Conservation (phyloP, 2,888 invertebrate genomes). For the Cylloceria caligata region DNA sequence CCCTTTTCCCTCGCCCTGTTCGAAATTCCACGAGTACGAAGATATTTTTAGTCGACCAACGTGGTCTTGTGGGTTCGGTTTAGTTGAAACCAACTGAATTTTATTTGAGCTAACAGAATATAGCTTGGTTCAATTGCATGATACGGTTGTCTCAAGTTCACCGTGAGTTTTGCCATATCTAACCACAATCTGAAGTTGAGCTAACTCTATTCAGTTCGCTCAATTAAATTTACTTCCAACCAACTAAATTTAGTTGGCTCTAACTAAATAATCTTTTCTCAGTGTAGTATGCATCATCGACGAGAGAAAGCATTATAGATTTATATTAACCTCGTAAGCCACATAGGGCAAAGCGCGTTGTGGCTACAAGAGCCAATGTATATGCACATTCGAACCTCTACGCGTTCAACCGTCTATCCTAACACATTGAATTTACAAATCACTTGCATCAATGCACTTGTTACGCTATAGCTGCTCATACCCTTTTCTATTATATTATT, state of each 20-base stretch:
- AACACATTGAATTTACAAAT: conserved; percentile 35
- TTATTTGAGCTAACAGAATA: too few species aligned
- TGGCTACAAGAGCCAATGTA: conserved; percentile 17
- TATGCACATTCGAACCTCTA: conserved; percentile 6
- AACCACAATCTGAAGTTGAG: background rate
- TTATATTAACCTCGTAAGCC: conserved; percentile 41
- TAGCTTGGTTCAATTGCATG: background rate
- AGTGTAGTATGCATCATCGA: conserved; percentile 17
- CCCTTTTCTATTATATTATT: too few species aligned
- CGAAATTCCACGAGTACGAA: background rate
- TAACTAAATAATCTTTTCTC: too few species aligned
- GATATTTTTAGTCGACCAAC: background rate
- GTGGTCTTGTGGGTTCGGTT: background rate
- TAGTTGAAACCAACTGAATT: background rate
- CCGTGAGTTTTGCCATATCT: too few species aligned
- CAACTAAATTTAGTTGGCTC: too few species aligned
- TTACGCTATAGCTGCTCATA: too few species aligned
- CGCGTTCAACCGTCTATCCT: background rate
- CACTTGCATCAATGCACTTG: too few species aligned
- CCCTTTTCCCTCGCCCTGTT: background rate
- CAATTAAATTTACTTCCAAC: too few species aligned
- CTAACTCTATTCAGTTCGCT: too few species aligned
- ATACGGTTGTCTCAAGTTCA: too few species aligned
- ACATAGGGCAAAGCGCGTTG: background rate
- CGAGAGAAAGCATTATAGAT: conserved; percentile 32